A percentile compares a stretch with the other conserved stretches of the same genome.
Evolutionary conservation across 2,888 invertebrate genomes (phyloP).

Genomic region (Aphidius colemani): DNA sequence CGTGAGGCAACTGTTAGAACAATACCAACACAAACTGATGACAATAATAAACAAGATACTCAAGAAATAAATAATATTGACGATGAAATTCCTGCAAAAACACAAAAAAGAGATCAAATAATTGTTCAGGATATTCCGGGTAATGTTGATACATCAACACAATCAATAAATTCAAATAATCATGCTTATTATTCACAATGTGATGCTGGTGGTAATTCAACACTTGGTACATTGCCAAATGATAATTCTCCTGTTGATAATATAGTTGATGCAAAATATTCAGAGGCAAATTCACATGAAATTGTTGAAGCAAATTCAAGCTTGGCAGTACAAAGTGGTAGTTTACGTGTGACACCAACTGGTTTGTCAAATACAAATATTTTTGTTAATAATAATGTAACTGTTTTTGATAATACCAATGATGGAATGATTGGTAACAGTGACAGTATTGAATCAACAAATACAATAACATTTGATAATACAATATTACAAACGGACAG

Average conservation of each 20-base stretch:
- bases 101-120: slow-evolving; percentile 39
- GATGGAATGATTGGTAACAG: slow-evolving; percentile 38
- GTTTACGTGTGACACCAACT: slow-evolving; percentile 42
- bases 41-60: slow-evolving; percentile 28
- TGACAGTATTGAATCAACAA: slow-evolving; percentile 40
- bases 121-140: slow-evolving; percentile 49
- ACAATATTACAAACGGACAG: slow-evolving; percentile 24
- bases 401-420: slow-evolving; percentile 44
- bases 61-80: slow-evolving; percentile 27
- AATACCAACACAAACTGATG: slow-evolving; percentile 40
- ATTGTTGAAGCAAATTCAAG: too few species aligned
- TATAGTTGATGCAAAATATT: too few species aligned
- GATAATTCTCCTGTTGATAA: too few species aligned
- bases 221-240: too few species aligned
- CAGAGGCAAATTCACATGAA: too few species aligned
- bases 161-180: slow-evolving; percentile 49
- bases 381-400: slow-evolving; percentile 46
- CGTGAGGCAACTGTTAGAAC: slow-evolving; percentile 37
- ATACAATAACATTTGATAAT: slow-evolving; percentile 31
- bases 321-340: slow-evolving; percentile 9
- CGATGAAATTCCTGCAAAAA: slow-evolving; percentile 30
- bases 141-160: slow-evolving; percentile 50
- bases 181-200: slow-evolving; percentile 19
- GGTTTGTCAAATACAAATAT: slow-evolving; percentile 45
- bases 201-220: too few species aligned